Conservation (phyloP, 2,797 vertebrate species). For the Onychomys leucogaster region DNA sequence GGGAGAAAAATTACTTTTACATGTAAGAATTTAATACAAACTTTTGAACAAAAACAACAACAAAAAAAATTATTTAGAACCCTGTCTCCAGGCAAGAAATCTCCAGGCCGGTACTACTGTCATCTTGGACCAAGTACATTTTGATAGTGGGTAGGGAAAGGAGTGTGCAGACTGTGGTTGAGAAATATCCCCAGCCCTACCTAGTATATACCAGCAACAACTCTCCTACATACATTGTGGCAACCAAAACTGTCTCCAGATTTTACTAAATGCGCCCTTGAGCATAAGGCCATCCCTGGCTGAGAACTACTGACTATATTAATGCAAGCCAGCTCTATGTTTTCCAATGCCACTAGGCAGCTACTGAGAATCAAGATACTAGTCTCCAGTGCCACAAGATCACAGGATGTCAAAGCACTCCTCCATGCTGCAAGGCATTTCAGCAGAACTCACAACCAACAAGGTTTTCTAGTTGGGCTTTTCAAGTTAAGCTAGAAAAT, state of each 20-base stretch:
- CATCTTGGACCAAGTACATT: neutral
- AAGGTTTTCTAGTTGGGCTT: constrained; percentile 36
- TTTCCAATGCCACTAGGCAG: neutral
- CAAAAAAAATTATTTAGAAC: neutral
- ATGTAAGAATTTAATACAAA: constrained; percentile 15
- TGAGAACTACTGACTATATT: neutral
- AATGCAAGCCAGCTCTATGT: neutral
- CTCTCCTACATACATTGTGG: neutral
- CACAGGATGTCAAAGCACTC: neutral
- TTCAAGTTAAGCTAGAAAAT: constrained; percentile 27
- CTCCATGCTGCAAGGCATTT: constrained; percentile 29
- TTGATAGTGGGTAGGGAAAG: neutral
- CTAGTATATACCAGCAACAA: neutral
- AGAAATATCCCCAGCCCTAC: neutral
- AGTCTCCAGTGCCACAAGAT: neutral
- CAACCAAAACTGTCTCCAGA: neutral
- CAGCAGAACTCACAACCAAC: neutral
- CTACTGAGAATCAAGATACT: neutral
- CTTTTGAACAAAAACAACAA: neutral
- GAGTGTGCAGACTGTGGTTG: too few relatives aligned
- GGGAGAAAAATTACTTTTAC: neutral
- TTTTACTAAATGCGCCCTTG: neutral
- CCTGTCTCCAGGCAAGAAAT: neutral
- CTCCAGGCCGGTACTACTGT: neutral
- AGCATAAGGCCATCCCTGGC: neutral